Evolutionary conservation across 53 echinoderm and acorn worm species (phyloP).

Genomic region (Antedon mediterranea): DNA sequence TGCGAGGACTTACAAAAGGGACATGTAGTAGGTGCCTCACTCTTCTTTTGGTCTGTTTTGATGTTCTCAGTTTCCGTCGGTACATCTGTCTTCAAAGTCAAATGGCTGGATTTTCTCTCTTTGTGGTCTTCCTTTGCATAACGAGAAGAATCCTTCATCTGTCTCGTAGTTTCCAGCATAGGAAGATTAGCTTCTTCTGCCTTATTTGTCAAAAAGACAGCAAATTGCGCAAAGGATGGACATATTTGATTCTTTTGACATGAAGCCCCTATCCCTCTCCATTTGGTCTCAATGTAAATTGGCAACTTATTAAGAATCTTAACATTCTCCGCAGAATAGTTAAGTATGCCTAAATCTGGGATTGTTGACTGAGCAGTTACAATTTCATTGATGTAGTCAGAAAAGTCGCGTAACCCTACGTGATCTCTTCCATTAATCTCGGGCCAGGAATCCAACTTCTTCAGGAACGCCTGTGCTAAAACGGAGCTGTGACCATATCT

Average conservation of each 20-base stretch:
- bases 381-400: constrained; percentile 21
- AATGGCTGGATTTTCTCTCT: not conserved
- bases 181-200: not conserved
- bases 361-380: not conserved
- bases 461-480: constrained; percentile 9
- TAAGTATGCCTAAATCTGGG: constrained; percentile 22
- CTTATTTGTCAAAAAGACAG: not conserved
- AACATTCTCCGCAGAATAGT: constrained; percentile 30
- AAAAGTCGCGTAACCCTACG: constrained; percentile 26
- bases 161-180: not conserved
- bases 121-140: not conserved
- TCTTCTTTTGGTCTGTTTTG: not conserved
- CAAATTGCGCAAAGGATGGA: not conserved
- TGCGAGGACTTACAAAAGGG: not conserved
- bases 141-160: not conserved
- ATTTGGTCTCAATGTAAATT: constrained; percentile 15
- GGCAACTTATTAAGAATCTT: constrained; percentile 29
- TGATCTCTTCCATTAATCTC: constrained; percentile 23
- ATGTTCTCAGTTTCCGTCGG: not conserved
- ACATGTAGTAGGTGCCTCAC: not conserved
- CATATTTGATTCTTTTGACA: not conserved
- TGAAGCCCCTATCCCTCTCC: not conserved
- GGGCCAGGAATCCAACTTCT: constrained; percentile 2
- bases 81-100: not conserved
- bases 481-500: constrained; percentile 26